Conservation (phyloP, 2,888 invertebrate species). For the Dryomyza anilis region DNA sequence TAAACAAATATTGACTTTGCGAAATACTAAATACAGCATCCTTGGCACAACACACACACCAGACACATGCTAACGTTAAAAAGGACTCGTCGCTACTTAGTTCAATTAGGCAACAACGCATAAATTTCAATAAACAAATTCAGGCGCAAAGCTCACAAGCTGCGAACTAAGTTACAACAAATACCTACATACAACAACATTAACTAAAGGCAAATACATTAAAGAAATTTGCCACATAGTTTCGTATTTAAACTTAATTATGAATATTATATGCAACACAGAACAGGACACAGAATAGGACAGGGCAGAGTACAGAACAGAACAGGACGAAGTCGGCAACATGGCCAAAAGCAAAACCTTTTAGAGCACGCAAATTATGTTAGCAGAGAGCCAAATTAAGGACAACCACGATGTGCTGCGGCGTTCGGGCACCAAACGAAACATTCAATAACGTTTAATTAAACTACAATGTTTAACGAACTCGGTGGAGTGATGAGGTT, state of each 20-base stretch:
- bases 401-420: not conserved
- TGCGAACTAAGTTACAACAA: not conserved
- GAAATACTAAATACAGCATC: not conserved
- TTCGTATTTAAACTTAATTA: conserved; percentile 25
- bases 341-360: conserved; percentile 25
- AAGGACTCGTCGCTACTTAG: no score
- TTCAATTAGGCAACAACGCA: not conserved
- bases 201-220: not conserved
- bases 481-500: not conserved
- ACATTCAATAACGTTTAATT: conserved; percentile 27
- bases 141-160: not conserved
- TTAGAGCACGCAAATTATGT: conserved; percentile 26
- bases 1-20: not conserved
- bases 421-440: not conserved
- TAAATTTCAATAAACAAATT: conserved; percentile 3
- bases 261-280: conserved; percentile 22
- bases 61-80: no score
- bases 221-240: conserved; percentile 7
- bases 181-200: not conserved
- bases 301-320: no score
- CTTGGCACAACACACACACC: no score
- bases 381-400: conserved; percentile 26
- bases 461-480: conserved; percentile 26
- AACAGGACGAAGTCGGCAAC: conserved; percentile 5
- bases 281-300: no score